These are phyloP conservation scores for Rapana venosa DNA, from an alignment of 2,888 invertebrate species.

Conservation along the genomic window DNA sequence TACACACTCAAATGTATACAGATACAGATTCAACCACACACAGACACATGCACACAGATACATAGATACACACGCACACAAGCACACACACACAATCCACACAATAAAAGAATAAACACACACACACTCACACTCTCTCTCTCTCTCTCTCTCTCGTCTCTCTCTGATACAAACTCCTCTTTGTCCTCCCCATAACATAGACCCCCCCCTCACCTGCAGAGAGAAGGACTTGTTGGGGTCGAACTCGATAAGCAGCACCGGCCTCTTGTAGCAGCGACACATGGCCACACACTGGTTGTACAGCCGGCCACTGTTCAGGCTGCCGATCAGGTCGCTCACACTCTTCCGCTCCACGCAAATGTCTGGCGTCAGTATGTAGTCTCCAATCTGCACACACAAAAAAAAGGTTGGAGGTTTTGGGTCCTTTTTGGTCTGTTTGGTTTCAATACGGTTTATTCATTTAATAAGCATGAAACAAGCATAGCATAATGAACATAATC, in stretches of 20 bases:
- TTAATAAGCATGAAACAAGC: too few relatives aligned
- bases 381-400: conserved; percentile 87
- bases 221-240: conserved; percentile 94
- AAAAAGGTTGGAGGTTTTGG: neutral
- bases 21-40: too few relatives aligned
- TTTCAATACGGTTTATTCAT: too few relatives aligned
- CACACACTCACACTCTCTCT: neutral
- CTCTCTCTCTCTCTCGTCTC: too few relatives aligned
- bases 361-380: conserved; percentile 97
- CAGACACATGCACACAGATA: too few relatives aligned
- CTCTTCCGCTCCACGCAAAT: conserved; percentile 98
- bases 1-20: too few relatives aligned
- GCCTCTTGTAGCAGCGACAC: conserved; percentile 83
- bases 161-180: too few relatives aligned
- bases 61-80: too few relatives aligned
- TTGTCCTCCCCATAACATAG: too few relatives aligned
- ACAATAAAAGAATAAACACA: too few relatives aligned
- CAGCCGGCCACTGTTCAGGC: conserved; percentile 94
- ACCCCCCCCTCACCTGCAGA: conserved; percentile 87
- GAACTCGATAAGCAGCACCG: conserved; percentile 93
- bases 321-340: conserved; percentile 96
- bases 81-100: too few relatives aligned
- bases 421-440: neutral
- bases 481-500: too few relatives aligned
- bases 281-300: conserved; percentile 97